Conservation (phyloP, 2,797 vertebrate genomes). For the Micromesistius poutassou region DNA sequence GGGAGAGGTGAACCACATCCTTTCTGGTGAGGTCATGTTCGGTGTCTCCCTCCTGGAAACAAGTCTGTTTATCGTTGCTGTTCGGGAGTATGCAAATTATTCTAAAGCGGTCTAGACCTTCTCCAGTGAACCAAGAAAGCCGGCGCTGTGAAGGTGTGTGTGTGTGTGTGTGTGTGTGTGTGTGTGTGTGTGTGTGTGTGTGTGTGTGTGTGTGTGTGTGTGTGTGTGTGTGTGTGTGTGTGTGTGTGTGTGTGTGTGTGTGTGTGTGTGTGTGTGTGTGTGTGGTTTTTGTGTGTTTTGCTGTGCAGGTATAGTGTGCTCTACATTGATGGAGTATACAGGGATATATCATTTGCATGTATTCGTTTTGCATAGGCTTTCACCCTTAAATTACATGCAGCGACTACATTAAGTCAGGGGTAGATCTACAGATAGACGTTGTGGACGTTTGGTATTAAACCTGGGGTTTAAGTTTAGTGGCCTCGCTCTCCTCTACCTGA, state of each 20-base stretch:
- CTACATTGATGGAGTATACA: not conserved
- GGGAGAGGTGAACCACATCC: conserved; percentile 80
- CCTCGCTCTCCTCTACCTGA: not conserved
- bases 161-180: too few species aligned
- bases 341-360: not conserved
- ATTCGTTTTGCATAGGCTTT: not conserved
- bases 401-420: not conserved
- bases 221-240: too few species aligned
- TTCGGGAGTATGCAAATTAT: too few species aligned
- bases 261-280: not conserved
- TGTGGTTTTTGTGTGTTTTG: not conserved
- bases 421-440: not conserved
- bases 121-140: too few species aligned
- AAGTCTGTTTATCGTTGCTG: not conserved
- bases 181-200: too few species aligned
- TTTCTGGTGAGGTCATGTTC: conserved; percentile 71
- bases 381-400: too few species aligned
- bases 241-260: too few species aligned
- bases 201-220: too few species aligned
- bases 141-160: too few species aligned
- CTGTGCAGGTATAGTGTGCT: not conserved
- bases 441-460: not conserved
- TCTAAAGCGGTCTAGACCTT: too few species aligned
- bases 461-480: not conserved
- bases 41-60: not conserved